A percentile compares a stretch with the other conserved stretches of the same genome.
Conservation (phyloP, 2,113 vertebrate genomes). For the Abramis brama region DNA sequence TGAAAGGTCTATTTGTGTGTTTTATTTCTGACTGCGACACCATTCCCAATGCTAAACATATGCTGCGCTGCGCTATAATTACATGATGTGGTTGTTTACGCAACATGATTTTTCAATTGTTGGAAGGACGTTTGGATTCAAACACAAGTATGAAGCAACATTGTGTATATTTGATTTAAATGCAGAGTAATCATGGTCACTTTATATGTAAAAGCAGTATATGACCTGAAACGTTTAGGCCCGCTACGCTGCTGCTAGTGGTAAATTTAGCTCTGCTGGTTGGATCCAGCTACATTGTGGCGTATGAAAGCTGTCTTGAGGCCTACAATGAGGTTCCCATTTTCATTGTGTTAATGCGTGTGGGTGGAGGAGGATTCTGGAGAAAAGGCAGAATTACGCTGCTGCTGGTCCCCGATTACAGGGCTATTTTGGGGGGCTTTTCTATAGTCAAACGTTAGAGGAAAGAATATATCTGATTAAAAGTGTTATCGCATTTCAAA, state of each 20-base stretch:
- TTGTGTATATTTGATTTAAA: not conserved
- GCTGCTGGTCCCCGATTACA: slow-evolving; percentile 63
- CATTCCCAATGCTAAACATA: not conserved
- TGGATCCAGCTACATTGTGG: slow-evolving; percentile 26
- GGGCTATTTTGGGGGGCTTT: slow-evolving; percentile 66
- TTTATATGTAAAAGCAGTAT: not conserved
- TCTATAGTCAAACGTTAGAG: slow-evolving; percentile 26
- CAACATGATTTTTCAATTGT: not conserved
- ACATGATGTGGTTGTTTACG: not conserved
- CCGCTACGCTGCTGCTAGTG: not conserved
- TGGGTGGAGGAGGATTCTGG: slow-evolving; percentile 65
- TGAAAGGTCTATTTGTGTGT: not conserved
- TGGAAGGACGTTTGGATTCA: not conserved
- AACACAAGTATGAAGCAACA: not conserved
- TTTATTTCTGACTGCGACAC: not conserved
- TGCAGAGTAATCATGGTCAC: not conserved
- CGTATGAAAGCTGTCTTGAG: slow-evolving; percentile 26
- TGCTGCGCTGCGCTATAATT: not conserved
- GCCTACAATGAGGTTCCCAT: slow-evolving; percentile 57
- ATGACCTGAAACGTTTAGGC: slow-evolving; percentile 1
- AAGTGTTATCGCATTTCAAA: not conserved
- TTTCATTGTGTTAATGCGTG: slow-evolving; percentile 66
- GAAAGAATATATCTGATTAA: not conserved
- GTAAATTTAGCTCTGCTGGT: slow-evolving; percentile 20
- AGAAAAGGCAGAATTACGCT: slow-evolving; percentile 74